phyloP scores from a whole-genome alignment of 1,140 invertebrate species.

The Popillia japonica region DNA sequence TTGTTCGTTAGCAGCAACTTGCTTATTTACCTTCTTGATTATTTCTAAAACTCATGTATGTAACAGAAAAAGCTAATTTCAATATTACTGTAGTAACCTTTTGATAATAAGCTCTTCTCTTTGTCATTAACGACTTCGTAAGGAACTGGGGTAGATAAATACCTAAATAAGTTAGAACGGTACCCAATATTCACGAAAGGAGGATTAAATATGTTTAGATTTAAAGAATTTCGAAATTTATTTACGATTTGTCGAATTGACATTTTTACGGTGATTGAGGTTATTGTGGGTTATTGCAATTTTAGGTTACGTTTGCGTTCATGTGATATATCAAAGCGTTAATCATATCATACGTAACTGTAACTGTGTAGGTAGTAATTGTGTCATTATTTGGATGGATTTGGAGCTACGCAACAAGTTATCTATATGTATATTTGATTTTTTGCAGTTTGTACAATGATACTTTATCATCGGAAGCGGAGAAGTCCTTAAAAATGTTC shows the following conservation, averaged over 20 bases:
- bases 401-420: neutral
- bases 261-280: no score
- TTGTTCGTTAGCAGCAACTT: constrained; percentile 64
- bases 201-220: neutral
- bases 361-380: no score
- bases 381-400: no score
- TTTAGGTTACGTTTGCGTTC: neutral
- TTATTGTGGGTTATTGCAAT: neutral
- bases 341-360: neutral
- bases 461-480: neutral
- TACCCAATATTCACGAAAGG: neutral
- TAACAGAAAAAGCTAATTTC: neutral
- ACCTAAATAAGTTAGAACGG: neutral
- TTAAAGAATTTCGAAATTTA: neutral
- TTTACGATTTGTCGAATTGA: neutral
- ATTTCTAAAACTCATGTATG: constrained; percentile 47
- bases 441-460: neutral
- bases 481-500: neutral
- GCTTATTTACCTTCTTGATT: constrained; percentile 66
- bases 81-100: constrained; percentile 12
- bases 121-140: constrained; percentile 39
- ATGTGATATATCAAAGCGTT: neutral
- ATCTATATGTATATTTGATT: neutral
- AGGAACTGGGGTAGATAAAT: neutral
- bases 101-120: constrained; percentile 28